Evolutionary conservation across 2,888 invertebrate species (phyloP).

Genomic region (Chloroclysta siterata): DNA sequence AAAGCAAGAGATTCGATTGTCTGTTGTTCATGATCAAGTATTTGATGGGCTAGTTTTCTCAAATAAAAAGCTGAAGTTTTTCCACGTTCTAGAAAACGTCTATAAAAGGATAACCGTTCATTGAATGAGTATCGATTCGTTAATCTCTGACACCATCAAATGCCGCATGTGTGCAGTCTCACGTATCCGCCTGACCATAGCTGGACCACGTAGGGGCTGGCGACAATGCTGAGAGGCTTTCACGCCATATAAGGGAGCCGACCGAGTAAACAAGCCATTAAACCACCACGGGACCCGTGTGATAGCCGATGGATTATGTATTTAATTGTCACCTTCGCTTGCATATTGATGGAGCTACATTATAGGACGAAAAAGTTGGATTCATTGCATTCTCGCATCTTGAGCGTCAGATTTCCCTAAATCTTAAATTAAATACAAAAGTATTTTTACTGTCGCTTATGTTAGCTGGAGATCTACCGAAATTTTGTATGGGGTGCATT

Average conservation of each 20-base stretch:
- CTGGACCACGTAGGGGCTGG: slow-evolving; percentile 64
- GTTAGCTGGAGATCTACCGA: neutral
- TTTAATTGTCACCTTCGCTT: slow-evolving; percentile 74
- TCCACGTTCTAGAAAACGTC: slow-evolving; percentile 12
- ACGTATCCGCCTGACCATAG: slow-evolving; percentile 66
- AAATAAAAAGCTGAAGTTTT: neutral
- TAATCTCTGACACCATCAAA: slow-evolving; percentile 61
- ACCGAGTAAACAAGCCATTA: slow-evolving; percentile 77
- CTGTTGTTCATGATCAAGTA: neutral
- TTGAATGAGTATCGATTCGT: slow-evolving; percentile 47
- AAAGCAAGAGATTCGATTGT: no score
- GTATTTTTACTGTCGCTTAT: neutral
- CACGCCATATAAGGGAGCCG: slow-evolving; percentile 77
- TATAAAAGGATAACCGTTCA: slow-evolving; percentile 26
- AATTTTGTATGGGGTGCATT: no score
- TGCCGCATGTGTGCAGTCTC: slow-evolving; percentile 58
- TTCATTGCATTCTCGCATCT: slow-evolving; percentile 5
- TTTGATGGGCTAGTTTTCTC: neutral
- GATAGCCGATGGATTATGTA: slow-evolving; percentile 75
- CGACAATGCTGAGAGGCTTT: slow-evolving; percentile 81
- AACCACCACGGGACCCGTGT: slow-evolving; percentile 64
- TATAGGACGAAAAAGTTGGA: slow-evolving; percentile 43
- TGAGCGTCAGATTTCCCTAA: slow-evolving; percentile 24
- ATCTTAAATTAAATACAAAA: neutral
- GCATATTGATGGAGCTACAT: slow-evolving; percentile 56